phyloP scores from a whole-genome alignment of 1,140 invertebrate genomes.

The Penaeus japonicus region DNA sequence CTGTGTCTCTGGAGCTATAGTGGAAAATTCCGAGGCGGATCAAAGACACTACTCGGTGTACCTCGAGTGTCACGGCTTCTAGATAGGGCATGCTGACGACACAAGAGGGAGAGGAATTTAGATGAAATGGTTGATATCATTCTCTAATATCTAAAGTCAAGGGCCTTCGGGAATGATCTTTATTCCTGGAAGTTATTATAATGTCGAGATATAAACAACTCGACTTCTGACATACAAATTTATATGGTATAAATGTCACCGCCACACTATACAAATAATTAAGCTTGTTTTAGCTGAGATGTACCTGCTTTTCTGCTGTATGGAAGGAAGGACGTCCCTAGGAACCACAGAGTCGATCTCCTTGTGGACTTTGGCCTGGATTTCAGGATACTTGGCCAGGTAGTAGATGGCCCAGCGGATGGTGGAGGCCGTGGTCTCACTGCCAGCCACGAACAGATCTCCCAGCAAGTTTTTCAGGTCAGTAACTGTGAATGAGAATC shows the following conservation, averaged over 20 bases:
- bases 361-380: slow-evolving; percentile 86
- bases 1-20: neutral
- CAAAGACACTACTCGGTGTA: neutral
- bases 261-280: neutral
- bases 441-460: slow-evolving; percentile 19
- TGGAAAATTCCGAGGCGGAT: neutral
- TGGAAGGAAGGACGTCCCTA: neutral
- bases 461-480: no score
- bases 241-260: neutral
- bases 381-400: slow-evolving; percentile 97
- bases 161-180: neutral
- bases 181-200: neutral
- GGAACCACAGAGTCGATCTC: slow-evolving; percentile 58
- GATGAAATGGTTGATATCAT: no score
- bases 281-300: neutral
- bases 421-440: neutral
- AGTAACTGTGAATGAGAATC: no score
- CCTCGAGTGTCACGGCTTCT: slow-evolving; percentile 10
- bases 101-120: neutral
- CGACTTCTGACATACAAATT: no score
- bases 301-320: slow-evolving; percentile 11
- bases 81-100: neutral
- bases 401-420: slow-evolving; percentile 26
- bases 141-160: no score
- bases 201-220: no score